Conservation (phyloP, 2,113 vertebrate species). For the Rhombomys opimus region DNA sequence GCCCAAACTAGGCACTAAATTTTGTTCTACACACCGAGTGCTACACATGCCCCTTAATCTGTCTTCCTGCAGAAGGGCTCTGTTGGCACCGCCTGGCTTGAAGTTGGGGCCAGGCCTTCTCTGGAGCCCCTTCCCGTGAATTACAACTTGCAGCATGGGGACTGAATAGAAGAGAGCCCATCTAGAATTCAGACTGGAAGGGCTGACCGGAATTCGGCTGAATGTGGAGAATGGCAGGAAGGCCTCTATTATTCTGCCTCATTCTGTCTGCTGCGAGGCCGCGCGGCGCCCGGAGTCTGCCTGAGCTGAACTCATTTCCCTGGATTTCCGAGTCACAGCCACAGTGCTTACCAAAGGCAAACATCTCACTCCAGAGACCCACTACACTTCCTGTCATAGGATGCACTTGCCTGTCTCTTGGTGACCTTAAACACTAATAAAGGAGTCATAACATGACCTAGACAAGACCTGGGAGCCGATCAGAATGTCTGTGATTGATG, state of each 20-base stretch:
- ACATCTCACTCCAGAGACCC: conserved; percentile 91
- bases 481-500: conserved; percentile 72
- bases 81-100: conserved; percentile 60
- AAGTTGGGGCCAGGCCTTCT: conserved; percentile 66
- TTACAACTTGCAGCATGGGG: conserved; percentile 56
- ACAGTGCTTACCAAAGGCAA: conserved; percentile 86
- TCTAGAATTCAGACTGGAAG: conserved; percentile 78
- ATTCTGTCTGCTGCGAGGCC: conserved; percentile 86
- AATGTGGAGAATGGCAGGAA: conserved; percentile 94
- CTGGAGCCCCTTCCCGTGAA: conserved; percentile 73
- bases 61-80: conserved; percentile 85
- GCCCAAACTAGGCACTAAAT: conserved; percentile 24
- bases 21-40: conserved; percentile 71
- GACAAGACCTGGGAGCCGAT: conserved; percentile 83
- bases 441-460: conserved; percentile 91
- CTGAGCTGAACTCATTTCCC: conserved; percentile 89
- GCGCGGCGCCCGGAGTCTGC: conserved; percentile 89
- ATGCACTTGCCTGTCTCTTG: conserved; percentile 93
- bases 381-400: conserved; percentile 94
- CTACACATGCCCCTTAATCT: conserved; percentile 80
- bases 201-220: conserved; percentile 86
- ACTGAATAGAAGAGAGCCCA: conserved; percentile 72
- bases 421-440: conserved; percentile 95
- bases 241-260: conserved; percentile 89
- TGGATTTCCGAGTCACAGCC: conserved; percentile 92